Evolutionary conservation across 2,113 vertebrate genomes (phyloP).

Genomic region (Ammodramus savannarum): DNA sequence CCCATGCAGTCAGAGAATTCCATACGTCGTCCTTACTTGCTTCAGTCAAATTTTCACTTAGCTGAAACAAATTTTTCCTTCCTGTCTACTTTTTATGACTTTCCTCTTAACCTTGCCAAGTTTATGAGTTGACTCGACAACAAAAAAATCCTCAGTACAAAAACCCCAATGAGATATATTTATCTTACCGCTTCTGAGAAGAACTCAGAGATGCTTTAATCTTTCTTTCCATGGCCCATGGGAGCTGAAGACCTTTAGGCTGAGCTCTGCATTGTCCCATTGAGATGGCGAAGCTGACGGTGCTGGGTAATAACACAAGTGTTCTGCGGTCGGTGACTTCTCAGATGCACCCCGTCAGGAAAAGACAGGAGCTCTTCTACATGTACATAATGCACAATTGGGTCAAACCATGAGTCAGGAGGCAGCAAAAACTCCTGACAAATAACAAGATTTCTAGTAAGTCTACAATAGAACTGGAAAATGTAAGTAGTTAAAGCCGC

Average conservation of each 20-base stretch:
- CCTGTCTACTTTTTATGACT: background rate
- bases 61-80: background rate
- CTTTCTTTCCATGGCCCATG: background rate
- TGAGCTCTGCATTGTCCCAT: background rate
- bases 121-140: background rate
- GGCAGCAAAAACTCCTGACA: background rate
- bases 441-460: background rate
- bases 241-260: background rate
- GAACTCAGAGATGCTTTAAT: background rate
- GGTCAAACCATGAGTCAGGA: background rate
- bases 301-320: background rate
- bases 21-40: background rate
- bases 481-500: background rate
- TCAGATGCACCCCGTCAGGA: background rate
- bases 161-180: background rate
- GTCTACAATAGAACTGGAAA: background rate
- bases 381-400: background rate
- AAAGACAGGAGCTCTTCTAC: background rate
- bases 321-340: background rate
- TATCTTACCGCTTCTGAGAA: background rate
- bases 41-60: background rate
- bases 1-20: background rate
- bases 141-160: background rate
- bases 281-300: rapidly evolving
- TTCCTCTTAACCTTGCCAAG: background rate